Base-by-base conservation (phyloP, 2,888 invertebrate species). In the Drosophila falleni region DNA sequence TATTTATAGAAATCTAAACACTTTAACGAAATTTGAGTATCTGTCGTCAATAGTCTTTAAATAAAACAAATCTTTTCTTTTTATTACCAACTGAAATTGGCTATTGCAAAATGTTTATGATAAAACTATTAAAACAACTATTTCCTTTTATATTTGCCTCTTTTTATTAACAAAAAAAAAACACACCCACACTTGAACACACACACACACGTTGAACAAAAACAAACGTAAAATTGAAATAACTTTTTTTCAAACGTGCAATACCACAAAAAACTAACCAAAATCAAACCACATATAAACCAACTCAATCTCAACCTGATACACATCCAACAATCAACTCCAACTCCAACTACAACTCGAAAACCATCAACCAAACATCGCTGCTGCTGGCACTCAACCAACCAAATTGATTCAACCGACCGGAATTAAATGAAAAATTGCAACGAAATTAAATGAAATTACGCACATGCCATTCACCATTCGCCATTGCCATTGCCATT, bases 121-220 rank as follows among this genome's bases (percentile, higher is more conserved):
- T 81, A 89, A 81, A 83, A 89, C 87, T 89, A 89, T 89, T 89
- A 88, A 89, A 87, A 89, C 89, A 83, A 83, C 85, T 87, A 84
- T 87, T 87, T 89, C 76, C 82, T 81, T 84, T 85, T 83, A 76
- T 80, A 87, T 83, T 87, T 86, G 77, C 85, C 81, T 87, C 80
- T 81, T 87, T 85, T 87, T 86, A 80, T 78, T 82, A 73, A 74
- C 42, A 59, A 46, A 19, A 42, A 41, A 54, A 26, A 16, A 46
- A 35, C 16, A 59, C 62, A 49, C 16, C 23, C 23, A 19, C 54
- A 46, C 46, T 8, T 8, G 29, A 29, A 29, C 4, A 58, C 9
- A 46, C 33, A 60, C 56, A 47, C 35, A 41, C 47, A 44, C 44
- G 44, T 56, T 56, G 44, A 37, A 50, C 60, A 68, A 71, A 80